These are phyloP conservation scores for Paedocypris sp. DNA, from an alignment of 2,113 vertebrate genomes.

Conservation along the genomic window DNA sequence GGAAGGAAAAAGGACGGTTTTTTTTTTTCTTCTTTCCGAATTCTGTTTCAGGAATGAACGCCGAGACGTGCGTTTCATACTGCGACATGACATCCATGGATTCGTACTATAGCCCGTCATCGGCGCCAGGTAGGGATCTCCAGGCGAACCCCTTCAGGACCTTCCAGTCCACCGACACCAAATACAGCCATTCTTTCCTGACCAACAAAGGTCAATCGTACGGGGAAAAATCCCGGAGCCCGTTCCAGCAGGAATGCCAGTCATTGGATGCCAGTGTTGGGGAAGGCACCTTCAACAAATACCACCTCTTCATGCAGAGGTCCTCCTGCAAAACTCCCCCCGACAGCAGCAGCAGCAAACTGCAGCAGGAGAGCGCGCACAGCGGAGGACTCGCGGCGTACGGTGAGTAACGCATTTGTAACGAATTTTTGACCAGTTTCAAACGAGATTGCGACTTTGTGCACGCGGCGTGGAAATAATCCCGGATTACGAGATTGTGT, in stretches of 20 bases:
- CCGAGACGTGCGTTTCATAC: slow-evolving; percentile 88
- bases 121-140: slow-evolving; percentile 79
- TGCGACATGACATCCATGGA: slow-evolving; percentile 96
- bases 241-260: slow-evolving; percentile 80
- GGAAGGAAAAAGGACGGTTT: slow-evolving; percentile 23
- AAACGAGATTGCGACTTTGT: no score
- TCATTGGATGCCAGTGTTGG: slow-evolving; percentile 69
- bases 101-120: slow-evolving; percentile 84
- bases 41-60: slow-evolving; percentile 85
- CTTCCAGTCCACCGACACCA: slow-evolving; percentile 78
- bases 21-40: slow-evolving; percentile 42
- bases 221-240: slow-evolving; percentile 75
- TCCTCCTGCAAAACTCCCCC: slow-evolving; percentile 82
- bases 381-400: slow-evolving; percentile 78
- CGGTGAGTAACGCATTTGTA: slow-evolving; percentile 66
- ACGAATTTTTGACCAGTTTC: background rate
- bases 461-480: no score
- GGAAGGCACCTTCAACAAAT: slow-evolving; percentile 81
- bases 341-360: slow-evolving; percentile 72
- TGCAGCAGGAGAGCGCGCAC: slow-evolving; percentile 73
- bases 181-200: slow-evolving; percentile 87
- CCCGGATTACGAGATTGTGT: no score
- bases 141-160: slow-evolving; percentile 82
- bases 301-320: slow-evolving; percentile 84
- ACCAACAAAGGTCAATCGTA: slow-evolving; percentile 87